Evolutionary conservation across 2,113 vertebrate genomes (phyloP).

Genomic region (Mesembrinibis cayennensis): DNA sequence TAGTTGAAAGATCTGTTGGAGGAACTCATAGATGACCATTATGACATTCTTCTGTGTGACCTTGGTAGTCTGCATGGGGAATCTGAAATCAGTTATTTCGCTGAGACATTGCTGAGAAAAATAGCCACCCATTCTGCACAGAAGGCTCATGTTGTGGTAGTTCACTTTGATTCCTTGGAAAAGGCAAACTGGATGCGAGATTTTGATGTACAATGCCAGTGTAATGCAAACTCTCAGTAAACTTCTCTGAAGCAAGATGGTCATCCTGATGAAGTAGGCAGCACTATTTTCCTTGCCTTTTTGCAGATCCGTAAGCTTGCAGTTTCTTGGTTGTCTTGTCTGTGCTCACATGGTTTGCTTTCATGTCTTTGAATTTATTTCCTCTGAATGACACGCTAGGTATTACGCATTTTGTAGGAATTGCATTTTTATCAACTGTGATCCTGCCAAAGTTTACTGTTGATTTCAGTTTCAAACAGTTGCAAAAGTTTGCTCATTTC

Average conservation of each 20-base stretch:
- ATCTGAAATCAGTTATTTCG: slow-evolving; percentile 33
- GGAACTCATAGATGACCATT: slow-evolving; percentile 6
- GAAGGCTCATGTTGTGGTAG: not conserved
- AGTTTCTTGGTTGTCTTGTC: not conserved
- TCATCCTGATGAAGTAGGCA: not conserved
- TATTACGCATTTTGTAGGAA: slow-evolving; percentile 32
- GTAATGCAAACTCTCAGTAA: not conserved
- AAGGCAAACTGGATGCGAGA: not conserved
- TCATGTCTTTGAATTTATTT: slow-evolving; percentile 47
- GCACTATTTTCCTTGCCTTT: not conserved
- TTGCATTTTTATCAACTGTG: not conserved
- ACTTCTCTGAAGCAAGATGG: not conserved
- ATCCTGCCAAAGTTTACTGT: slow-evolving; percentile 15
- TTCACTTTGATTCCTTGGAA: not conserved
- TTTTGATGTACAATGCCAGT: not conserved
- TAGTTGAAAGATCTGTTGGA: slow-evolving; percentile 41
- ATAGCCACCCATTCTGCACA: not conserved
- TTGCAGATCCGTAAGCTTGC: not conserved
- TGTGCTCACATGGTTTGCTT: not conserved
- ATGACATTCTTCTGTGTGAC: not conserved
- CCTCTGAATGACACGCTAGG: not conserved
- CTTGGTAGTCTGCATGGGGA: slow-evolving; percentile 31
- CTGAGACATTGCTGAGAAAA: slow-evolving; percentile 44
- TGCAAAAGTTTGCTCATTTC: not conserved
- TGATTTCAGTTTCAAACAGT: slow-evolving; percentile 1